Conservation (phyloP, 2,113 vertebrate genomes). For the Coptodon bakossiorum region DNA sequence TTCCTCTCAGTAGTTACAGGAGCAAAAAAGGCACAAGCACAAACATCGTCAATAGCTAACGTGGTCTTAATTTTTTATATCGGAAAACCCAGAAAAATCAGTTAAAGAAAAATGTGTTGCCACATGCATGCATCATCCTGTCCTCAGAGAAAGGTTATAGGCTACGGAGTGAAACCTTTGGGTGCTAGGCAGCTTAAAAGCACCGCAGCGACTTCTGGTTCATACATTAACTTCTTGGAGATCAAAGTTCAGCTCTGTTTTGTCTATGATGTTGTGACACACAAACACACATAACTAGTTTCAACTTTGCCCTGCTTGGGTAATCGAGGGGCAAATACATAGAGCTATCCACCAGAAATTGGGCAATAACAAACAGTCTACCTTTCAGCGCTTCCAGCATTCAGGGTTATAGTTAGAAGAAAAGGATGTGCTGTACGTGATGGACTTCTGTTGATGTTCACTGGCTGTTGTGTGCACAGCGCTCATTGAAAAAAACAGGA, state of each 20-base stretch:
- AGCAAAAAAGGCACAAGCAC: not conserved
- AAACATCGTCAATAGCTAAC: not conserved
- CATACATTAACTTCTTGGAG: slow-evolving; percentile 41
- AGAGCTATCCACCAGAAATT: not conserved
- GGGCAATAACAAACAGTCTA: not conserved
- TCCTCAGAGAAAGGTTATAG: not conserved
- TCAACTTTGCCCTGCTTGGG: slow-evolving; percentile 10
- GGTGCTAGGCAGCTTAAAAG: not conserved
- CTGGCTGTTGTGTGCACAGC: not conserved
- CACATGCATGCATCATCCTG: not conserved
- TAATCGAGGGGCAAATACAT: not conserved
- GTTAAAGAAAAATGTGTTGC: not conserved
- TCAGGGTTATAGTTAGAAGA: not conserved
- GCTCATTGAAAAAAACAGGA: not conserved
- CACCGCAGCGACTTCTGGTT: not conserved
- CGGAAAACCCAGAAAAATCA: not conserved
- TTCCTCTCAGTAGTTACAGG: not conserved
- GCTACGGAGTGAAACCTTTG: not conserved
- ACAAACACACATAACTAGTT: not conserved
- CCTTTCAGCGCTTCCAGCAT: not conserved
- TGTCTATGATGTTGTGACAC: slow-evolving; percentile 7
- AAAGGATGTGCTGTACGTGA: not conserved
- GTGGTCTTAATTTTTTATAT: not conserved
- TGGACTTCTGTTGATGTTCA: not conserved
- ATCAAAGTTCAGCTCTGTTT: slow-evolving; percentile 28